A percentile compares a stretch with the other conserved stretches of the same genome.
These are phyloP conservation scores for Epirrhoe tristata DNA, from an alignment of 2,888 invertebrate genomes.

Conservation along the genomic window DNA sequence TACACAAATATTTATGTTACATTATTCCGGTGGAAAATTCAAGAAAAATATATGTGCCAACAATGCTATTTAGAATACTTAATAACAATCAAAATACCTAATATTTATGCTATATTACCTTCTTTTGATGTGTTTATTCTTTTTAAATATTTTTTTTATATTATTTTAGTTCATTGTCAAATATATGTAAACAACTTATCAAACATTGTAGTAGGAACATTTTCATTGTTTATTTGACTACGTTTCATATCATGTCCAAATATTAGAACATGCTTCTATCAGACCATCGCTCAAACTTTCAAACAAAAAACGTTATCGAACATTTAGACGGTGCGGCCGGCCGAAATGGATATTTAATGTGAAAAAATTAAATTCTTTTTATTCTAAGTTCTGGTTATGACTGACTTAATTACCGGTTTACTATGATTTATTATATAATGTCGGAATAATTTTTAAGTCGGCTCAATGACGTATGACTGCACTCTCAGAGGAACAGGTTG, in stretches of 20 bases:
- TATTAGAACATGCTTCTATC: constrained; percentile 20
- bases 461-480: constrained; percentile 80
- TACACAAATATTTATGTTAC: no score
- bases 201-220: background rate
- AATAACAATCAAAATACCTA: no score
- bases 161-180: background rate
- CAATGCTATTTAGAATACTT: no score
- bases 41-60: background rate
- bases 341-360: constrained; percentile 81
- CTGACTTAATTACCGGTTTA: constrained; percentile 84
- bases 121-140: no score
- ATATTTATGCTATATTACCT: no score
- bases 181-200: background rate
- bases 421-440: constrained; percentile 84
- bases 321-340: constrained; percentile 40
- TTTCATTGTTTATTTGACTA: constrained; percentile 4
- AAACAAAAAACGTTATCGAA: constrained; percentile 41
- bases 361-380: constrained; percentile 81
- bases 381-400: constrained; percentile 79
- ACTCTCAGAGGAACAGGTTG: constrained; percentile 73
- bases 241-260: constrained; percentile 27
- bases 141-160: no score
- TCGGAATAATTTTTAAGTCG: constrained; percentile 79
- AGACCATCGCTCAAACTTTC: constrained; percentile 27
- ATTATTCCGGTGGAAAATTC: background rate